A percentile compares a stretch with the other conserved stretches of the same genome.
Evolutionary conservation across 2,113 vertebrate species (phyloP).

Genomic region (Pyrgilauda ruficollis): DNA sequence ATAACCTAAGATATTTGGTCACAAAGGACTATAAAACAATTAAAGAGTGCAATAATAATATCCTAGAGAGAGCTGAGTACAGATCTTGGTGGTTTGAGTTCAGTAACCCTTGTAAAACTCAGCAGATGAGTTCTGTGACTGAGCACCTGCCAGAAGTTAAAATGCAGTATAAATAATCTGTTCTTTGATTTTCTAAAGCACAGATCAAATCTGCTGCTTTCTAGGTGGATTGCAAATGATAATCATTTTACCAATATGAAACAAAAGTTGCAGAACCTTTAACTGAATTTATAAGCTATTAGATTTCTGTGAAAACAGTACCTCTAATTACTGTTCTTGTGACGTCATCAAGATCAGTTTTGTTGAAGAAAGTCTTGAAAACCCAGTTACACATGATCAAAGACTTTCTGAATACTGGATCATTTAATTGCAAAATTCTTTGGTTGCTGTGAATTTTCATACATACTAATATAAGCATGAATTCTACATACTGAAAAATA

Average conservation of each 20-base stretch:
- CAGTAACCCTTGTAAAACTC: neutral
- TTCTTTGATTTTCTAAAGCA: neutral
- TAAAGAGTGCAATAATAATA: neutral
- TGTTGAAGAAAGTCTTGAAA: neutral
- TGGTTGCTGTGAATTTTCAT: neutral
- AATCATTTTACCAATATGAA: neutral
- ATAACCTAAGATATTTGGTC: neutral
- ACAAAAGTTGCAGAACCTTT: neutral
- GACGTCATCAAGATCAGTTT: neutral
- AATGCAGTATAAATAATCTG: neutral
- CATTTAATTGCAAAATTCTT: neutral
- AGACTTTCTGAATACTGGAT: neutral
- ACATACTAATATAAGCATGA: neutral
- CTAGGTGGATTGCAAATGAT: neutral
- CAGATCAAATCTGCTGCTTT: neutral
- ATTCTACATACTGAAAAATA: neutral
- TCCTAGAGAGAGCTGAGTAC: neutral
- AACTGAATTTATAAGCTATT: neutral
- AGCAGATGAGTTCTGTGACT: neutral
- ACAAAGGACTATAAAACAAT: neutral
- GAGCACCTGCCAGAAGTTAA: neutral
- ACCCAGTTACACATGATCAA: neutral
- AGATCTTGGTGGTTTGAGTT: neutral
- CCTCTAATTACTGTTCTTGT: neutral
- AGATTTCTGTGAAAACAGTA: neutral